Percentiles rank a stretch among this genome's conserved stretches.
Evolutionary conservation across 2,797 vertebrate genomes (phyloP).

Genomic region (Scarus forsteni): DNA sequence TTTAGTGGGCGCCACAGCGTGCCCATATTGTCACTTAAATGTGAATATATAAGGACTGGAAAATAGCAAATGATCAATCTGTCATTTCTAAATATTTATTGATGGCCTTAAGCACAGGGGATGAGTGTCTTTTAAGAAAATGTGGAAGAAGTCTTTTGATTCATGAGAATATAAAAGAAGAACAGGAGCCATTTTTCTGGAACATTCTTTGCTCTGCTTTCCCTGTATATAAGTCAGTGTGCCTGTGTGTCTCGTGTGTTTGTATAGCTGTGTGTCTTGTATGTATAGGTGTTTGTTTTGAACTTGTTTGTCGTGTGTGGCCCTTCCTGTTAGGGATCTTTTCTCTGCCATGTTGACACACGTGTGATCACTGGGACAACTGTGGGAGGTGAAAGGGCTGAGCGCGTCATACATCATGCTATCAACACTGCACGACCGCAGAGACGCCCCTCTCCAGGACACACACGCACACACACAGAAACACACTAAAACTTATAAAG

Average conservation of each 20-base stretch:
- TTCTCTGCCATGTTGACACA: conserved; percentile 50
- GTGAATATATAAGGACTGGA: no score
- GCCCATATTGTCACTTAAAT: no score
- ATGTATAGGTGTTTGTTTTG: conserved; percentile 24
- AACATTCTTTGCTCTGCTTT: background rate
- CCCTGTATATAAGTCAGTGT: background rate
- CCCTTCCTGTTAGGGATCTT: conserved; percentile 18
- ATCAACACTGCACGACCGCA: conserved; percentile 19
- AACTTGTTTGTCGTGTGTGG: conserved; percentile 40
- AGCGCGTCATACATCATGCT: conserved; percentile 38
- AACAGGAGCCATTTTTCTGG: background rate
- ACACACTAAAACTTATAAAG: no score
- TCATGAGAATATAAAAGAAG: no score
- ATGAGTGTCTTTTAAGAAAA: no score
- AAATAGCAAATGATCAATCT: no score
- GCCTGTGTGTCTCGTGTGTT: conserved; percentile 2
- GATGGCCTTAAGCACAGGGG: no score
- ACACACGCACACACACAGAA: background rate
- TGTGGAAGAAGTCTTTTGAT: no score
- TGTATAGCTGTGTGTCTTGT: conserved; percentile 34
- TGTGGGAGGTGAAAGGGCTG: conserved; percentile 20
- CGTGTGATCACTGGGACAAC: conserved; percentile 33
- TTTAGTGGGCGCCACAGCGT: no score
- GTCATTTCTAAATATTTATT: no score
- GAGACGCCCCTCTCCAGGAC: conserved; percentile 12